phyloP scores from a whole-genome alignment of 2,113 vertebrate species.

The Tympanuchus pallidicinctus region DNA sequence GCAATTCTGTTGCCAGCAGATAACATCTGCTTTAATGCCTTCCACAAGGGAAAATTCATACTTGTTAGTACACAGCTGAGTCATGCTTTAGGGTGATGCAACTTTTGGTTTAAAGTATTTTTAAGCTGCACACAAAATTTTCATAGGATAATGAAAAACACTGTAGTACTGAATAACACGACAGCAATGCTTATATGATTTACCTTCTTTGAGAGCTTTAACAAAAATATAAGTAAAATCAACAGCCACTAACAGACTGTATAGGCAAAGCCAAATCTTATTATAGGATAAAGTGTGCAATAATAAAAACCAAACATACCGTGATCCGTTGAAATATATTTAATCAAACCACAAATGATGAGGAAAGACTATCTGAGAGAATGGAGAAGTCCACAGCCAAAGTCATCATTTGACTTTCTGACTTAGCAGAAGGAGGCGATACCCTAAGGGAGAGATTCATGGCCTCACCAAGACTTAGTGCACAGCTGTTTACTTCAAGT shows the following conservation, averaged over 20 bases:
- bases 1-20: neutral
- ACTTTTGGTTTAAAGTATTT: neutral
- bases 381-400: neutral
- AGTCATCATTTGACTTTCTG: conserved; percentile 12
- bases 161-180: neutral
- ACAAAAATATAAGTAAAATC: neutral
- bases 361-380: neutral
- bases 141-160: neutral
- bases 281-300: neutral
- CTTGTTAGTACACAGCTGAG: neutral
- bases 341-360: neutral
- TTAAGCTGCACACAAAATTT: neutral
- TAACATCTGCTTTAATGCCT: conserved; percentile 5
- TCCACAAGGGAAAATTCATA: conserved; percentile 20
- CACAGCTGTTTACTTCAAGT: conserved; percentile 29
- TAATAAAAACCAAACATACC: neutral
- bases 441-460: neutral
- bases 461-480: neutral
- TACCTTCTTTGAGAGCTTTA: neutral
- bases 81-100: neutral
- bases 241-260: neutral
- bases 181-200: neutral
- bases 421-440: neutral
- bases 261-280: neutral
- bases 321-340: neutral